A percentile compares a stretch with the other conserved stretches of the same genome.
These are phyloP conservation scores for Brassicogethes aeneus DNA, from an alignment of 2,888 invertebrate species.

Conservation along the genomic window DNA sequence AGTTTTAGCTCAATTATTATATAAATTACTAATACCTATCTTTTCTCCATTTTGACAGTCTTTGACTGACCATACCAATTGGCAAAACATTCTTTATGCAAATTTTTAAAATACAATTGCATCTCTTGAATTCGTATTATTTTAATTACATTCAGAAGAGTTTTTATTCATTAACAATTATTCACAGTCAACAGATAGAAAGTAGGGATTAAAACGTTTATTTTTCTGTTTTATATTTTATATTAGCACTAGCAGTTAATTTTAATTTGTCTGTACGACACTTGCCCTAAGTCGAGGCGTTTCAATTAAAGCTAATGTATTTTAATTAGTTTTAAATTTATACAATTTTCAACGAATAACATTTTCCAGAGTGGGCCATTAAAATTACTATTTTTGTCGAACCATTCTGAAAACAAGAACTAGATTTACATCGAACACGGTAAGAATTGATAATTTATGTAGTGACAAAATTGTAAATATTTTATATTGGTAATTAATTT, in stretches of 20 bases:
- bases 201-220: not conserved
- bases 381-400: constrained; percentile 24
- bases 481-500: too few relatives aligned
- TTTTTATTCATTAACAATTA: not conserved
- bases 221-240: constrained; percentile 5
- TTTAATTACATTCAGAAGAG: too few relatives aligned
- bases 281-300: constrained; percentile 13
- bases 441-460: constrained; percentile 12
- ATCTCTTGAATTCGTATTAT: too few relatives aligned
- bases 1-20: too few relatives aligned
- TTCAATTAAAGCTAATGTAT: constrained; percentile 32
- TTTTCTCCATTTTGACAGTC: too few relatives aligned
- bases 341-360: constrained; percentile 33
- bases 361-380: constrained; percentile 28
- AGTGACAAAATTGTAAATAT: not conserved
- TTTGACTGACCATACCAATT: too few relatives aligned
- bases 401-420: not conserved
- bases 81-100: too few relatives aligned
- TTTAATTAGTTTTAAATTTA: constrained; percentile 38
- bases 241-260: constrained; percentile 19
- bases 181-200: constrained; percentile 6
- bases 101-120: too few relatives aligned
- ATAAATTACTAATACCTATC: too few relatives aligned
- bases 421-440: constrained; percentile 1
- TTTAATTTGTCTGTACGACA: constrained; percentile 20